phyloP scores from a whole-genome alignment of 2,888 invertebrate genomes.

The Merodon equestris region DNA sequence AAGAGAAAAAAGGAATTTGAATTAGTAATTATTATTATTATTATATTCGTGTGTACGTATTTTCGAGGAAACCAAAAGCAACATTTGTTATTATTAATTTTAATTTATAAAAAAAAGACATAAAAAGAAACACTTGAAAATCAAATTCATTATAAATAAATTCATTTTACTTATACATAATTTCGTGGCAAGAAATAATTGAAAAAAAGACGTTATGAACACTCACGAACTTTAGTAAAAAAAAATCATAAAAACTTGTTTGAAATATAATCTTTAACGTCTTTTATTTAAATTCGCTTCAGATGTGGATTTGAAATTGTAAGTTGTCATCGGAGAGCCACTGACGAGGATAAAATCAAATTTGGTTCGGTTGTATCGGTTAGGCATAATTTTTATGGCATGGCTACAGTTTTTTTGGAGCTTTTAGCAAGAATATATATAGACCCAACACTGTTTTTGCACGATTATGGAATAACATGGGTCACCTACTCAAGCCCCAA shows the following conservation, averaged over 20 bases:
- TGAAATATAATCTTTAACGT: slow-evolving; percentile 22
- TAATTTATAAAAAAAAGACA: not conserved
- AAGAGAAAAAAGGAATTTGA: too few species aligned
- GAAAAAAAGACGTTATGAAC: slow-evolving; percentile 18
- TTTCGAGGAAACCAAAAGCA: slow-evolving; percentile 32
- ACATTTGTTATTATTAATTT: not conserved
- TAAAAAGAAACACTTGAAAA: slow-evolving; percentile 39
- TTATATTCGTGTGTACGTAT: slow-evolving; percentile 30
- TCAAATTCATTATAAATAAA: slow-evolving; percentile 48
- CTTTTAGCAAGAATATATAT: too few species aligned
- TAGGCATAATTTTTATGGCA: too few species aligned
- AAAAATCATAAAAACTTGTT: slow-evolving; percentile 53
- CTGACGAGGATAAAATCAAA: too few species aligned
- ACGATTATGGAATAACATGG: too few species aligned
- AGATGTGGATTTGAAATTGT: too few species aligned
- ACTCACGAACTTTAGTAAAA: slow-evolving; percentile 51
- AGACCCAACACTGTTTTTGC: too few species aligned
- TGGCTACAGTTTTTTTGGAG: too few species aligned
- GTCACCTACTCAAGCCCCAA: too few species aligned
- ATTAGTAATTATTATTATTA: slow-evolving; percentile 23
- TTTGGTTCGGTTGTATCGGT: too few species aligned
- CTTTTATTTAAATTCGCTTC: too few species aligned
- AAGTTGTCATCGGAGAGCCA: too few species aligned
- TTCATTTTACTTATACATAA: slow-evolving; percentile 54
- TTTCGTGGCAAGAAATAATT: slow-evolving; percentile 50